Evolutionary conservation across 2,113 vertebrate species (phyloP).

Genomic region (Acrocephalus kingi): DNA sequence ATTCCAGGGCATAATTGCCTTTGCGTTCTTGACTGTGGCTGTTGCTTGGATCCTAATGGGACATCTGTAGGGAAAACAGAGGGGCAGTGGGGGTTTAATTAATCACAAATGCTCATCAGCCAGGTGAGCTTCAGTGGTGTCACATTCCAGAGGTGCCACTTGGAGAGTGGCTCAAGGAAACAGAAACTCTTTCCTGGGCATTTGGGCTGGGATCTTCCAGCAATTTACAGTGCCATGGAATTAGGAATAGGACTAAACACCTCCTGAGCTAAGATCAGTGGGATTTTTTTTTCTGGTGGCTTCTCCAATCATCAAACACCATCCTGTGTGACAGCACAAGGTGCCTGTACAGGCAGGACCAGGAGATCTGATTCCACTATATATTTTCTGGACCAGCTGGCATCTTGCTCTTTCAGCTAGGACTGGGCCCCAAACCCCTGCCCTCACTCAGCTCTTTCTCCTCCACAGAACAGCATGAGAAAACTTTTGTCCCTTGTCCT

Average conservation of each 20-base stretch:
- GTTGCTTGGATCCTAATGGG: constrained; percentile 24
- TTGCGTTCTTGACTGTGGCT: not conserved
- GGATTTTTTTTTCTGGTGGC: not conserved
- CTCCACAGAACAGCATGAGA: not conserved
- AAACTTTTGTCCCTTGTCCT: not conserved
- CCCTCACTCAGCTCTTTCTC: not conserved
- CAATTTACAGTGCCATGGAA: not conserved
- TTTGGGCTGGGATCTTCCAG: not conserved
- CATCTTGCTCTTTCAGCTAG: not conserved
- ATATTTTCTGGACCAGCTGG: not conserved
- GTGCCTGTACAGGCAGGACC: not conserved
- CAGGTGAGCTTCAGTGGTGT: not conserved
- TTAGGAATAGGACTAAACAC: not conserved
- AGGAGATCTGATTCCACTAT: not conserved
- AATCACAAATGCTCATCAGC: not conserved
- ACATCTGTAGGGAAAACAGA: not conserved
- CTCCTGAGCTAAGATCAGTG: not conserved
- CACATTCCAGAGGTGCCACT: not conserved
- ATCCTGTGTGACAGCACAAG: not conserved
- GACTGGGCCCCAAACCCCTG: not conserved
- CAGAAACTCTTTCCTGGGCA: not conserved
- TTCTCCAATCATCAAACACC: not conserved
- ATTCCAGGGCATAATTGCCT: not conserved
- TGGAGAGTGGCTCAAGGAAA: not conserved
- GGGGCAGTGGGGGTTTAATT: not conserved